These are phyloP conservation scores for Oceanodroma leucorhoa DNA, from an alignment of 2,797 vertebrate species.

Conservation along the genomic window DNA sequence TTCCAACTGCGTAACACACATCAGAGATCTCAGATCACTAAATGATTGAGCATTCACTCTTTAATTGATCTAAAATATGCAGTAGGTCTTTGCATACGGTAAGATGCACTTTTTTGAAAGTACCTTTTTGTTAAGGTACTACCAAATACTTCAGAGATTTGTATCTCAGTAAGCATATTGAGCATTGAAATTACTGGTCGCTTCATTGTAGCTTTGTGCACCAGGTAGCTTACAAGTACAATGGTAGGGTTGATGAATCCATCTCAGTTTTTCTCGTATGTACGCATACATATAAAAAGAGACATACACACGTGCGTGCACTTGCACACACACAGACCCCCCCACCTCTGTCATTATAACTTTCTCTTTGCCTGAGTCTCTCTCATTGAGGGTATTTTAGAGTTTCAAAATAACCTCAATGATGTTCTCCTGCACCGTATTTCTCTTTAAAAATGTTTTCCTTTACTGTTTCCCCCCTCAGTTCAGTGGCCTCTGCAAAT, in stretches of 20 bases:
- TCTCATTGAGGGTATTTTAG: not conserved
- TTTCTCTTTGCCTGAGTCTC: not conserved
- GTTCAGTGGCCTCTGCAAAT: not conserved
- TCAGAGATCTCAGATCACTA: not conserved
- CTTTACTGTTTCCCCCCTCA: not conserved
- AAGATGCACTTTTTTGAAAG: not conserved
- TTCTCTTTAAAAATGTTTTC: not conserved
- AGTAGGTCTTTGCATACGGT: not conserved
- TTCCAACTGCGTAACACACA: not conserved
- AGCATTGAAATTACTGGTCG: not conserved
- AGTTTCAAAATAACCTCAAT: not conserved
- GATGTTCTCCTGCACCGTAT: not conserved
- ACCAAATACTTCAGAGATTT: not conserved
- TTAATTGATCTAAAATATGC: not conserved
- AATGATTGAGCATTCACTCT: not conserved
- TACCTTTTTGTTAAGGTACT: not conserved
- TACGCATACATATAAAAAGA: not conserved
- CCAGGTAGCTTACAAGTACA: not conserved
- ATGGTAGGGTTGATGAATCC: rapidly evolving
- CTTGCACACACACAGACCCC: not conserved
- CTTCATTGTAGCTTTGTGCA: not conserved
- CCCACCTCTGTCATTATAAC: not conserved
- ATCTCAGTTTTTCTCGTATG: not conserved
- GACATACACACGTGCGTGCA: not conserved
- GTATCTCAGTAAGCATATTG: not conserved